Evolutionary conservation across 2,888 invertebrate genomes (phyloP).

Genomic region (Sepioteuthis lessoniana): DNA sequence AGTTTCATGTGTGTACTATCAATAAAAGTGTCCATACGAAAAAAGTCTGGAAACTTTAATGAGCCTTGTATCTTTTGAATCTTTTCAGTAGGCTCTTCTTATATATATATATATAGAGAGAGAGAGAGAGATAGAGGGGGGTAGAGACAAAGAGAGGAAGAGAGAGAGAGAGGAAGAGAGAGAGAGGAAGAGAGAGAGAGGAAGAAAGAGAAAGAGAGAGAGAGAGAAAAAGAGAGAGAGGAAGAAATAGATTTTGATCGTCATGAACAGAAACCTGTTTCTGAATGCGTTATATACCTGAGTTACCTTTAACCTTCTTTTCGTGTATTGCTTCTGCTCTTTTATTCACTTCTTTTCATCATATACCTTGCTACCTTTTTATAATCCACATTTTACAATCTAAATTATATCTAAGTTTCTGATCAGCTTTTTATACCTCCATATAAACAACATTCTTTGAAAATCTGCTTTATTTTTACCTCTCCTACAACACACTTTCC

Average conservation of each 20-base stretch:
- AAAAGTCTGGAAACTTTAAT: no score
- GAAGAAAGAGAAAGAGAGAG: no score
- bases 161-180: no score
- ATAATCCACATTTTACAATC: not conserved
- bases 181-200: no score
- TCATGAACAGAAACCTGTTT: not conserved
- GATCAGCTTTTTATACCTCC: not conserved
- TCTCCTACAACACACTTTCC: not conserved
- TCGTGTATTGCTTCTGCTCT: not conserved
- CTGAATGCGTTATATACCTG: not conserved
- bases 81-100: no score
- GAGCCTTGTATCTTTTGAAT: no score
- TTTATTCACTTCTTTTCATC: not conserved
- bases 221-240: no score
- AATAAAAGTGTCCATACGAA: no score
- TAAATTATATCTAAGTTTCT: not conserved
- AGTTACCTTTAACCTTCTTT: not conserved
- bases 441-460: not conserved
- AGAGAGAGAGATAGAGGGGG: no score
- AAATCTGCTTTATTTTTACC: not conserved
- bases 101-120: no score
- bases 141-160: no score
- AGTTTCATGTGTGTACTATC: no score
- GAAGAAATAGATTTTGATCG: not conserved
- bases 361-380: not conserved